These are phyloP conservation scores for Pseudobourletiella spinata DNA, from an alignment of 1,140 invertebrate genomes.

Conservation along the genomic window DNA sequence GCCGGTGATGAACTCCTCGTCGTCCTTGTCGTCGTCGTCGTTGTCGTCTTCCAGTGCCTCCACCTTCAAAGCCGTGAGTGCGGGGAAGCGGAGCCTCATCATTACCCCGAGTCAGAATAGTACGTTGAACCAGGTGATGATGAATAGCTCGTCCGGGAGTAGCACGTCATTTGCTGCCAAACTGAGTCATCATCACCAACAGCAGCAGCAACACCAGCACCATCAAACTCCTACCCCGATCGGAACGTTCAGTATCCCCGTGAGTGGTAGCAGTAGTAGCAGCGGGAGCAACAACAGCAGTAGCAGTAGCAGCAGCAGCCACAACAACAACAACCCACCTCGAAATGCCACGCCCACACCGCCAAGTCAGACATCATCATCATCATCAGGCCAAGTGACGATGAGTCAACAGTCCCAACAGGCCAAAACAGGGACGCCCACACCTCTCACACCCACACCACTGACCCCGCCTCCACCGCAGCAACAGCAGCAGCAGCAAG, in stretches of 20 bases:
- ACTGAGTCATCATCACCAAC: slow-evolving; percentile 16
- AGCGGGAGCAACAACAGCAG: too few species aligned
- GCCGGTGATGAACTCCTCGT: slow-evolving; percentile 34
- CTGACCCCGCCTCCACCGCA: slow-evolving; percentile 6
- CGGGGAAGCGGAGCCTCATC: slow-evolving; percentile 14
- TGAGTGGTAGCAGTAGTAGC: too few species aligned
- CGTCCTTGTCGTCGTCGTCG: too few species aligned
- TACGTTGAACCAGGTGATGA: neutral
- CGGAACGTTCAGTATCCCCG: neutral
- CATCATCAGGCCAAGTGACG: too few species aligned
- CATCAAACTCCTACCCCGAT: too few species aligned
- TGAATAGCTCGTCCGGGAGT: neutral
- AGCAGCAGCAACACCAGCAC: too few species aligned
- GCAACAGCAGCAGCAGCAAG: neutral
- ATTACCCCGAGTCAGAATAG: slow-evolving; percentile 16
- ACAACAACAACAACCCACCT: slow-evolving; percentile 4
- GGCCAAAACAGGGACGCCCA: slow-evolving; percentile 8
- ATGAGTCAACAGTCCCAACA: neutral
- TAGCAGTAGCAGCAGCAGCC: too few species aligned
- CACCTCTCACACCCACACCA: slow-evolving; percentile 8
- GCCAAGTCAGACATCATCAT: slow-evolving; percentile 1
- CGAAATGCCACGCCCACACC: slow-evolving; percentile 15
- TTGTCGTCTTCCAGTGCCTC: slow-evolving; percentile 34
- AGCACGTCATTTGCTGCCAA: slow-evolving; percentile 25
- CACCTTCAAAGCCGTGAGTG: slow-evolving; percentile 31